A percentile compares a stretch with the other conserved stretches of the same genome.
Evolutionary conservation across 2,113 vertebrate genomes (phyloP).

Genomic region (Aspidoscelis tigris): DNA sequence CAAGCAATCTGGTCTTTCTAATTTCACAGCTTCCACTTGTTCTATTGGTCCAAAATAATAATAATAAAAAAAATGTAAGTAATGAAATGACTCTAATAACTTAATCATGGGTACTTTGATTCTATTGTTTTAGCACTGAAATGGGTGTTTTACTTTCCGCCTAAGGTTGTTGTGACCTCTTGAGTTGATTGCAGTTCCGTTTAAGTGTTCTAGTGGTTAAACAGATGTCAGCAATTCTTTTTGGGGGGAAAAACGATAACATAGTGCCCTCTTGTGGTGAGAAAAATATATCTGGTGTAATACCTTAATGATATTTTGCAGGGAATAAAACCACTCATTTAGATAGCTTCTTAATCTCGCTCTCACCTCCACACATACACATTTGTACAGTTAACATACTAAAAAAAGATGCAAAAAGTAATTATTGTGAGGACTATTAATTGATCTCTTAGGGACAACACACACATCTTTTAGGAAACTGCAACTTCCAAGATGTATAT

Average conservation of each 20-base stretch:
- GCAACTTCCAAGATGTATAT: fast-evolving
- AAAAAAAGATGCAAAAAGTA: background rate
- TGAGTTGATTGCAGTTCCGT: background rate
- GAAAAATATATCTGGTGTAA: conserved; percentile 2
- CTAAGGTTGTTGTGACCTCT: background rate
- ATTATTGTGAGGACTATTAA: background rate
- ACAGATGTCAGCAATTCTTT: background rate
- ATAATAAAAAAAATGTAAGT: background rate
- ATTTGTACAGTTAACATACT: no score
- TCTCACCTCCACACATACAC: background rate
- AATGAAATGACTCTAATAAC: background rate
- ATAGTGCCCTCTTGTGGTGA: conserved; percentile 78
- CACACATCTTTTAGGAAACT: background rate
- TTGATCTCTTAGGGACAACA: background rate
- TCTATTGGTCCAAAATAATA: background rate
- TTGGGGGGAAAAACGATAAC: conserved; percentile 57
- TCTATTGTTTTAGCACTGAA: background rate
- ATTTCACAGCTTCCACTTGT: background rate
- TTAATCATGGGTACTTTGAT: conserved; percentile 18
- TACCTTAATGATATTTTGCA: no score
- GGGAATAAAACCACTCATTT: no score
- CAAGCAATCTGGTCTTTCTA: background rate
- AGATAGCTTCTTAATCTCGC: fast-evolving
- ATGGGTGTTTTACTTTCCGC: background rate
- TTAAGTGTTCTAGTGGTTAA: background rate